Percentiles rank a stretch among this genome's conserved stretches.
Evolutionary conservation across 2,797 vertebrate species (phyloP).

Genomic region (Micropoecilia bifurca): DNA sequence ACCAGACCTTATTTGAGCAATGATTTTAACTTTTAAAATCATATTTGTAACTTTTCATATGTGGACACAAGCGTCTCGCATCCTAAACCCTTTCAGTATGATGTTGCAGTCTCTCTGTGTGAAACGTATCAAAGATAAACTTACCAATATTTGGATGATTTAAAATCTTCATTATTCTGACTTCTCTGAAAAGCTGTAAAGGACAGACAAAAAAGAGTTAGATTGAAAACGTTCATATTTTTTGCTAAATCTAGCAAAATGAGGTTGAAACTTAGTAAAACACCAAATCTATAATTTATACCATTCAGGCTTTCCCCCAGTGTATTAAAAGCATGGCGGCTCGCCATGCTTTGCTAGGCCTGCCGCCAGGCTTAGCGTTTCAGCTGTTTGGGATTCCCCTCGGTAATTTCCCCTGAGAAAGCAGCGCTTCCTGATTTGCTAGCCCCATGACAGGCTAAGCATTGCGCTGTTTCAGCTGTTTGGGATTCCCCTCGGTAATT

Average conservation of each 20-base stretch:
- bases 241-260: background rate
- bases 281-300: background rate
- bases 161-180: slow-evolving; percentile 99
- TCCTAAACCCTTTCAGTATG: background rate
- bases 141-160: slow-evolving; percentile 99
- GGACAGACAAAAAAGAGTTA: background rate
- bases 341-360: too few species aligned
- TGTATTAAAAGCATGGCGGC: too few species aligned
- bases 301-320: too few species aligned
- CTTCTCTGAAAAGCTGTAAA: slow-evolving; percentile 99
- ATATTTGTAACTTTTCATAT: background rate
- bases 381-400: too few species aligned
- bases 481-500: too few species aligned
- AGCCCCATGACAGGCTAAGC: too few species aligned
- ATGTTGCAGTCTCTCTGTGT: background rate
- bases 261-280: background rate
- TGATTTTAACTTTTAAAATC: background rate
- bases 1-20: background rate
- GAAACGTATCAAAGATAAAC: slow-evolving; percentile 15
- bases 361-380: too few species aligned
- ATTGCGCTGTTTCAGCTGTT: too few species aligned
- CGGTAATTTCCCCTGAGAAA: too few species aligned
- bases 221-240: background rate
- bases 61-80: background rate
- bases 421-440: too few species aligned